A percentile compares a stretch with the other conserved stretches of the same genome.
phyloP scores from a whole-genome alignment of 2,113 vertebrate species.

The Puntigrus tetrazona region DNA sequence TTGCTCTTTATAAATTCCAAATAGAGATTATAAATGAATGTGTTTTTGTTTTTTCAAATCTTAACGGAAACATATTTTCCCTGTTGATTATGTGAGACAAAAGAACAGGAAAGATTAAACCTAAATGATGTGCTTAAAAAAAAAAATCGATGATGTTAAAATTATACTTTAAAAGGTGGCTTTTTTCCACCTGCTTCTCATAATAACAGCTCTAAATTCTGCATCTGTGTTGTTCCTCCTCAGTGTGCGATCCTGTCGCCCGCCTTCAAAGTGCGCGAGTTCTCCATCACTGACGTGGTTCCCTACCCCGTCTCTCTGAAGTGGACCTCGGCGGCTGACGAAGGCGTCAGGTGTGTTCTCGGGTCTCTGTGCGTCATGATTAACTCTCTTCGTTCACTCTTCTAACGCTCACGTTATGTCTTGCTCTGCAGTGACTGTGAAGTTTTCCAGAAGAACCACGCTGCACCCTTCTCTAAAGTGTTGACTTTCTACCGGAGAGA shows the following conservation, averaged over 20 bases:
- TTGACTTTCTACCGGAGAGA: conserved; percentile 96
- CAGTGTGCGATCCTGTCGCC: conserved; percentile 98
- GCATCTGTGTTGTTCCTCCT: conserved; percentile 53
- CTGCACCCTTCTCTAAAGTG: conserved; percentile 96
- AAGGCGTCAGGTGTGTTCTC: conserved; percentile 82
- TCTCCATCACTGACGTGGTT: conserved; percentile 94
- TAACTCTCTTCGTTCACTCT: background rate
- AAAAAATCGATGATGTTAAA: too few relatives aligned
- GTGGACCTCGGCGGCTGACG: conserved; percentile 95
- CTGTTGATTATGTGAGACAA: too few relatives aligned
- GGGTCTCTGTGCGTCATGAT: background rate
- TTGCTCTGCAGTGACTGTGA: conserved; percentile 86
- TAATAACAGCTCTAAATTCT: too few relatives aligned
- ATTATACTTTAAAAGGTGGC: too few relatives aligned
- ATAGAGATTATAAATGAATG: too few relatives aligned
- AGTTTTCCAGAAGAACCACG: conserved; percentile 93
- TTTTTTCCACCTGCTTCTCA: too few relatives aligned
- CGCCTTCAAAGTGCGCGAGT: conserved; percentile 98
- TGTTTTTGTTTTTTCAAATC: too few relatives aligned
- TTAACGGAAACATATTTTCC: too few relatives aligned
- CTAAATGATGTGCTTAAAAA: too few relatives aligned
- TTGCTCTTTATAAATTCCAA: too few relatives aligned
- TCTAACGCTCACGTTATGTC: background rate
- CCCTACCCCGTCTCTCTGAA: conserved; percentile 90
- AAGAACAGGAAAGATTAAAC: too few relatives aligned